Evolutionary conservation across 2,797 vertebrate species (phyloP).

Genomic region (Eidolon dupreanum): DNA sequence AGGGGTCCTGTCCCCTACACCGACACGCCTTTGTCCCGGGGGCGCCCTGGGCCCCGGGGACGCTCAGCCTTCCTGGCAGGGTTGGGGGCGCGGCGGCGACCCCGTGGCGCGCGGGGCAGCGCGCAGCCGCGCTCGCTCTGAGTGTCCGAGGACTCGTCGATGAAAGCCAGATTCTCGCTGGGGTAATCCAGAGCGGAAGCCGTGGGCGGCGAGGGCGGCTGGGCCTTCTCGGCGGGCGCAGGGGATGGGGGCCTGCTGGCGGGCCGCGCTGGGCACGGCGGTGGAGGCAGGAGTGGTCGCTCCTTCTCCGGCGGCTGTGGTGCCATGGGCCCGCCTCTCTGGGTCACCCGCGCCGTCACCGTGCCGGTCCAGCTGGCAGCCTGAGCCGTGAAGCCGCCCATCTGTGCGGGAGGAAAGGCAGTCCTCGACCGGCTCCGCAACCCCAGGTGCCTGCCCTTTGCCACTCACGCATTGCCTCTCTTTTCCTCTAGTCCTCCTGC

Average conservation of each 20-base stretch:
- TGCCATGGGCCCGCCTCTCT: slow-evolving; percentile 61
- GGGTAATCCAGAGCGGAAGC: slow-evolving; percentile 89
- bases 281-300: slow-evolving; percentile 27
- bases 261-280: slow-evolving; percentile 76
- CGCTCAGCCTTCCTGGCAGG: not conserved
- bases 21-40: slow-evolving; percentile 84
- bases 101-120: slow-evolving; percentile 46
- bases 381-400: slow-evolving; percentile 94
- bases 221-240: slow-evolving; percentile 72
- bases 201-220: slow-evolving; percentile 66
- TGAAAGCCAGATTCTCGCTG: slow-evolving; percentile 94
- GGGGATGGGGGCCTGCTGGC: slow-evolving; percentile 78
- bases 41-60: slow-evolving; percentile 47
- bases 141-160: slow-evolving; percentile 94
- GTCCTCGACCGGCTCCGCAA: not conserved
- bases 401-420: slow-evolving; percentile 83
- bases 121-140: slow-evolving; percentile 86
- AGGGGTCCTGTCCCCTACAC: slow-evolving; percentile 71
- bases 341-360: slow-evolving; percentile 85
- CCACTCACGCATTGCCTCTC: accelerated
- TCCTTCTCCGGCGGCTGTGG: slow-evolving; percentile 75
- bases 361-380: slow-evolving; percentile 95
- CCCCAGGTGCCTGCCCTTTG: not conserved
- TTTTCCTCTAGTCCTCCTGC: not conserved
- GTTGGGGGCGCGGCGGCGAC: slow-evolving; percentile 61